phyloP scores from a whole-genome alignment of 2,888 invertebrate species.

The Cerastis leucographa region DNA sequence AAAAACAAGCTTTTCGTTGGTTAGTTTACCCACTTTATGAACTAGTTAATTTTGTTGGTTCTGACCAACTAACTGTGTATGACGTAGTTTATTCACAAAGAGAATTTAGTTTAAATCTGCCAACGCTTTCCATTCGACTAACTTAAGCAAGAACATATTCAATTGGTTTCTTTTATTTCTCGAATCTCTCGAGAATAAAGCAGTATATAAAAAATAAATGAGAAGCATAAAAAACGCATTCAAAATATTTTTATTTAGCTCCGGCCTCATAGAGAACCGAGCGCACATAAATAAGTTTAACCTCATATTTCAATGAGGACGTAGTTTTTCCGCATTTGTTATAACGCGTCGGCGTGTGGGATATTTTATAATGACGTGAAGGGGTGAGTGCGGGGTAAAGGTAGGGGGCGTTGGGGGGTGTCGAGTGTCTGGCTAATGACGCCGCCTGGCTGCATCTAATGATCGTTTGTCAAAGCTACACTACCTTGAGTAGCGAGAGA shows the following conservation, averaged over 20 bases:
- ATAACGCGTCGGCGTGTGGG: slow-evolving; percentile 63
- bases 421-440: slow-evolving; percentile 70
- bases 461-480: slow-evolving; percentile 68
- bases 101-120: slow-evolving; percentile 22
- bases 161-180: slow-evolving; percentile 32
- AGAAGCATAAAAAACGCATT: slow-evolving; percentile 42
- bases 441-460: slow-evolving; percentile 67
- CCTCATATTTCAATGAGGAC: slow-evolving; percentile 65
- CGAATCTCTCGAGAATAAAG: slow-evolving; percentile 13
- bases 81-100: slow-evolving; percentile 32
- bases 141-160: slow-evolving; percentile 2
- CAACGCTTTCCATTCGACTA: neutral
- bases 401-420: slow-evolving; percentile 25
- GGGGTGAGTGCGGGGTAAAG: slow-evolving; percentile 9
- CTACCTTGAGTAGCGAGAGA: slow-evolving; percentile 39
- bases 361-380: slow-evolving; percentile 64
- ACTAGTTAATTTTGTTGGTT: slow-evolving; percentile 38
- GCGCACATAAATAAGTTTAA: slow-evolving; percentile 60
- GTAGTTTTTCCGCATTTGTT: slow-evolving; percentile 63
- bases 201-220: slow-evolving; percentile 38
- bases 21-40: slow-evolving; percentile 37
- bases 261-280: slow-evolving; percentile 36
- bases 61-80: slow-evolving; percentile 23
- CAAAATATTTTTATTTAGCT: slow-evolving; percentile 54
- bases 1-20: slow-evolving; percentile 54